Conservation (phyloP, 2,888 invertebrate species). For the Lycia hirtaria region DNA sequence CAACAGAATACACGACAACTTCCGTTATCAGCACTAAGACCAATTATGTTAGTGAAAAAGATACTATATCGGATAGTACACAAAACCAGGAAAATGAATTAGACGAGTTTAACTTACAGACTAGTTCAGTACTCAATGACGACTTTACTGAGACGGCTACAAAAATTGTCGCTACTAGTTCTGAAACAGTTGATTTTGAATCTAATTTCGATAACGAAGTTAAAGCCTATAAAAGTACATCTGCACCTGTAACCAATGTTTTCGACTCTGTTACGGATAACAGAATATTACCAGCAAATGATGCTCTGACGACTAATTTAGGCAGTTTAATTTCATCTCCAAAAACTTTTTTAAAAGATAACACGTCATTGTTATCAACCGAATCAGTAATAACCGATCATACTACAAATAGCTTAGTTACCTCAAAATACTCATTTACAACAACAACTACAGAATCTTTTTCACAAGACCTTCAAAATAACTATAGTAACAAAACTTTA, state of each 20-base stretch:
- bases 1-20: neutral
- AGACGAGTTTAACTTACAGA: neutral
- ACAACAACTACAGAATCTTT: conserved; percentile 4
- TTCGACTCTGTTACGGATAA: conserved; percentile 2
- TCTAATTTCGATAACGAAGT: neutral
- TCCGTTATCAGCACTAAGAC: neutral
- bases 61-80: neutral
- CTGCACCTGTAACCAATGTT: neutral
- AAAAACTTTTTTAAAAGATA: neutral
- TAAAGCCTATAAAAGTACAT: neutral
- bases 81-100: neutral
- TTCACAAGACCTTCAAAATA: conserved; percentile 4
- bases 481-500: neutral
- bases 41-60: neutral
- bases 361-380: neutral
- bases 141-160: conserved; percentile 5
- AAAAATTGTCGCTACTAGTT: neutral
- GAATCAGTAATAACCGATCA: neutral
- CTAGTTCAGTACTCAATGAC: neutral
- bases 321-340: neutral
- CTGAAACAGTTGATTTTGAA: conserved; percentile 4
- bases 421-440: neutral
- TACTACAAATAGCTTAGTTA: neutral
- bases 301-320: neutral
- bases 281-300: neutral